phyloP scores from a whole-genome alignment of 1,140 invertebrate species.

The Lucilia sericata region DNA sequence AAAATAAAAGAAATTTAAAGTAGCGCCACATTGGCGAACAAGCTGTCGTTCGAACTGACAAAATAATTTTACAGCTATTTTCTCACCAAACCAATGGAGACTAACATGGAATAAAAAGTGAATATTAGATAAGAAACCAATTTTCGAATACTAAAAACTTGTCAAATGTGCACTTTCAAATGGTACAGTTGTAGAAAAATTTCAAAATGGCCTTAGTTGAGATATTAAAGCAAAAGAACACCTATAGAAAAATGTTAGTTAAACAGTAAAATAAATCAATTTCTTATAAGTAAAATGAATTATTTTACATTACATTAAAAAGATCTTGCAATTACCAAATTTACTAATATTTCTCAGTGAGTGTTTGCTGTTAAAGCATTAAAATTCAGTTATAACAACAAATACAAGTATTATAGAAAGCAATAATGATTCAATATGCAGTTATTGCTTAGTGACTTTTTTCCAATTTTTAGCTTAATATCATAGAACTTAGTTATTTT shows the following conservation, averaged over 20 bases:
- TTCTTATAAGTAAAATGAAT: too few species aligned
- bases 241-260: neutral
- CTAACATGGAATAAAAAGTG: constrained; percentile 12
- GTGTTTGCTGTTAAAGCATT: neutral
- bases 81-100: constrained; percentile 48
- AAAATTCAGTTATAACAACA: neutral
- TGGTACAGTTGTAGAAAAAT: neutral
- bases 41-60: constrained; percentile 46
- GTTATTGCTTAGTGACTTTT: neutral
- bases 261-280: too few species aligned
- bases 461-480: neutral
- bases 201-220: neutral
- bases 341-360: neutral
- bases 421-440: constrained; percentile 31
- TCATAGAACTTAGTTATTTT: neutral
- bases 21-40: constrained; percentile 49
- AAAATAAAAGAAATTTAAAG: constrained; percentile 18
- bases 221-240: neutral
- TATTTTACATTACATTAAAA: too few species aligned
- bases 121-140: constrained; percentile 44
- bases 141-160: constrained; percentile 37
- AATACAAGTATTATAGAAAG: neutral
- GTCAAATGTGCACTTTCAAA: constrained; percentile 41
- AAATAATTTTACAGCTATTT: constrained; percentile 50
- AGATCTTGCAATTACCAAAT: too few species aligned